These are phyloP conservation scores for Gymnodraco acuticeps DNA, from an alignment of 2,797 vertebrate species.

Conservation along the genomic window DNA sequence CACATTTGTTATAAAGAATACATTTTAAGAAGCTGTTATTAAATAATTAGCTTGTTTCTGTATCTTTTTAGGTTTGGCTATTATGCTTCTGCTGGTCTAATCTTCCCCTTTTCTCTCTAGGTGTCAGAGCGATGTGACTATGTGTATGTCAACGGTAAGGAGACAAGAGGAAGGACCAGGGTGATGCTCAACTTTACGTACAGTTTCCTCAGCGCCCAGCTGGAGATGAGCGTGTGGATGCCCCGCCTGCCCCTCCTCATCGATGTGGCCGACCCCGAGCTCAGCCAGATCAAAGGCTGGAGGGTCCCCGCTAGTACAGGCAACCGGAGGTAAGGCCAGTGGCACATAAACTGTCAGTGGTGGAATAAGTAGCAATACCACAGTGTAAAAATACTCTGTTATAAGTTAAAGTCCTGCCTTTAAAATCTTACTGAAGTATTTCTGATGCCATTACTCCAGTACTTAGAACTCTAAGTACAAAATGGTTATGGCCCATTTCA, in stretches of 20 bases:
- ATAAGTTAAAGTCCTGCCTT: too few relatives aligned
- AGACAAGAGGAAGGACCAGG: slow-evolving; percentile 89
- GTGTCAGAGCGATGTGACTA: slow-evolving; percentile 95
- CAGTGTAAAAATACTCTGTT: too few relatives aligned
- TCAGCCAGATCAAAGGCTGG: slow-evolving; percentile 97
- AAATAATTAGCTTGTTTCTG: not conserved
- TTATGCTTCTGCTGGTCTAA: not conserved
- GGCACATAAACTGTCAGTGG: too few relatives aligned
- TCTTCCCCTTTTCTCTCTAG: slow-evolving; percentile 65
- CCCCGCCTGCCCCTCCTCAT: slow-evolving; percentile 93
- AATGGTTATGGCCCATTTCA: too few relatives aligned
- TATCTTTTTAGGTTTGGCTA: not conserved
- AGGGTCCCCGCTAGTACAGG: slow-evolving; percentile 84
- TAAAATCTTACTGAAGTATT: too few relatives aligned
- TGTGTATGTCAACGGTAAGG: slow-evolving; percentile 93
- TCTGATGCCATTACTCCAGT: too few relatives aligned
- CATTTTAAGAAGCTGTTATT: not conserved
- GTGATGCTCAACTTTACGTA: slow-evolving; percentile 92
- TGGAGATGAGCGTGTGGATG: slow-evolving; percentile 92
- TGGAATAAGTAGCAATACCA: too few relatives aligned
- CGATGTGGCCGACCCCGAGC: slow-evolving; percentile 92
- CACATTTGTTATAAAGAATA: not conserved
- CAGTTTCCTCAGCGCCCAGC: slow-evolving; percentile 90
- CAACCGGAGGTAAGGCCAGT: slow-evolving; percentile 82
- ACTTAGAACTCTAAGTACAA: too few relatives aligned